phyloP scores from a whole-genome alignment of 2,797 vertebrate genomes.

The Balearica regulorum region DNA sequence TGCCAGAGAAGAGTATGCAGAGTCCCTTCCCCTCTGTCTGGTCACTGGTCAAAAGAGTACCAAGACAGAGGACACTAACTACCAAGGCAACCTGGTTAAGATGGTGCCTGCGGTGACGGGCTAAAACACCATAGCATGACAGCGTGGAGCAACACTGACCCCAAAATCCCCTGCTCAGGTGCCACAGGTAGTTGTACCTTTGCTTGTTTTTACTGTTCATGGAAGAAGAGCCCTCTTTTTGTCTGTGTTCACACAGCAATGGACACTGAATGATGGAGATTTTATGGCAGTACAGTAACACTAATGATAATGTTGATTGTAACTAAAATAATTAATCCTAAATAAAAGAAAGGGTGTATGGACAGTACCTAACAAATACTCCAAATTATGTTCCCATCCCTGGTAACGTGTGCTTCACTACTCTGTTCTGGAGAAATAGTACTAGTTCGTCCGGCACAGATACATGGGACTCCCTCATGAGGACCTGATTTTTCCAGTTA shows the following conservation, averaged over 20 bases:
- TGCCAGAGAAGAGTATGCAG: background rate
- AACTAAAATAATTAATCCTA: background rate
- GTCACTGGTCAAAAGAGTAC: background rate
- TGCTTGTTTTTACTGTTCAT: background rate
- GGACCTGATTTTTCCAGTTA: background rate
- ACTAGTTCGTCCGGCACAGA: background rate
- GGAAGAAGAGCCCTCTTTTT: background rate
- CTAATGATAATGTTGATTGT: background rate
- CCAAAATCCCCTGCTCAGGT: background rate
- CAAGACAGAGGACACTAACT: background rate
- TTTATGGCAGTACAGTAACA: background rate
- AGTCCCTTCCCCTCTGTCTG: background rate
- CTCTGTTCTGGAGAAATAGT: background rate
- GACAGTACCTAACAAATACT: background rate
- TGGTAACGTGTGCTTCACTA: fast-evolving
- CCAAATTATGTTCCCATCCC: background rate
- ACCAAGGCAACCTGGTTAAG: background rate
- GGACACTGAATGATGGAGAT: too few relatives aligned
- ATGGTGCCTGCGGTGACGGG: too few relatives aligned
- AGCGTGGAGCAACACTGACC: fast-evolving
- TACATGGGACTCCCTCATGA: background rate
- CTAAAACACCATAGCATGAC: background rate
- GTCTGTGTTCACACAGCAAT: background rate
- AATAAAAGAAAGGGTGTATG: background rate
- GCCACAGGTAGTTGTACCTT: too few relatives aligned